Base-by-base conservation (phyloP, 1,140 invertebrate species). In the Archivesica marissinica region DNA sequence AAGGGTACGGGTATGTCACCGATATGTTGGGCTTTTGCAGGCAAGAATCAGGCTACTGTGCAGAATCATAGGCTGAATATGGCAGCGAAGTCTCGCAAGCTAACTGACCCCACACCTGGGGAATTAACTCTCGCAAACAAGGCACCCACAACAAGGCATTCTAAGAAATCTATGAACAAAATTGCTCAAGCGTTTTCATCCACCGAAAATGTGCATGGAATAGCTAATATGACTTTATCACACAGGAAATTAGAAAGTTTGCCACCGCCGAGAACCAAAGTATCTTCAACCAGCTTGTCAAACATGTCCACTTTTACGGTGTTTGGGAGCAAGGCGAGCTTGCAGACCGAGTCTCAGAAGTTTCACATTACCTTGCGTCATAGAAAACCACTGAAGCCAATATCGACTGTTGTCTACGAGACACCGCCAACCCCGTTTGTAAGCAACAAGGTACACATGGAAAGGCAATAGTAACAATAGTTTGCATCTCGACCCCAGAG, bases 21-120 rank as follows among this genome's bases (percentile, higher is more conserved):
- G 59, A 50, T 87, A 17, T 75, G 78, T 6, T 90, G 89, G 89
- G 86, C 88, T 23, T 88, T 88, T 68, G 85, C 89, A 25, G 89
- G 89, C 38, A 90, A 80, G 28, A 87, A 86, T 70, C 70, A 76
- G 70, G 83, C 89, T n/a, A 50, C 59, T 28, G 87, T 90, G 17
- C 84, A 86, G 39, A 90, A 90, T 68, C 78, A 90, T 66, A 82
- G 81, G 64, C 78, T 90, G 17, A 87, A 84, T 56, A 66, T 86
- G 56, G 44, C 85, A 23, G 74, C 68, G 20, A 85, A 84, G 23
- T 20, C 33, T 7, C 2, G n/a, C 38, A 74, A 75, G 28, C 9
- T 11, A 64, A 59, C 33, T 25, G 47, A 78, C n/a, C 68, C 39
- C 11, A 72, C 54, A 0, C 68, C 52, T 41, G 80, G 68, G 54